Evolutionary conservation across 2,888 invertebrate species (phyloP).

Genomic region (Slavum lentiscoides): DNA sequence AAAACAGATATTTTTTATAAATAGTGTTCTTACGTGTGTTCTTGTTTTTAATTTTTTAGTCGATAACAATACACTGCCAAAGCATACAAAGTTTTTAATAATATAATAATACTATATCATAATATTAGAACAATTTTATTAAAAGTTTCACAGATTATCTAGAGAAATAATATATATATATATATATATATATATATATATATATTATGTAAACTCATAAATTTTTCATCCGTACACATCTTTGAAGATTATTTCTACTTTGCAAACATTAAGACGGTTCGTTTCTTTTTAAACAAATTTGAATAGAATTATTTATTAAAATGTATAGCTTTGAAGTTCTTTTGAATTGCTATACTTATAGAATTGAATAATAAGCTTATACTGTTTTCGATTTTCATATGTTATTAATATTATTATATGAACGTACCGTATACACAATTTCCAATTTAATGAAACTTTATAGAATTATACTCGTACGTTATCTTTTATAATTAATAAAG

Average conservation of each 20-base stretch:
- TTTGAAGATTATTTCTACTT: neutral
- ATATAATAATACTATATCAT: conserved; percentile 4
- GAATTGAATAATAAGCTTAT: neutral
- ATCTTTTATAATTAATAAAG: no score
- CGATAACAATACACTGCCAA: neutral
- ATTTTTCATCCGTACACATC: neutral
- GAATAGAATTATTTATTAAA: no score
- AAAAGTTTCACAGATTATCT: conserved; percentile 14
- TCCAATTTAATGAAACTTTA: no score
- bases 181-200: no score
- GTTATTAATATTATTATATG: no score
- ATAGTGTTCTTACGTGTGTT: neutral
- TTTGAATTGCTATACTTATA: no score
- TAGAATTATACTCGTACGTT: no score
- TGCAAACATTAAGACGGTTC: neutral
- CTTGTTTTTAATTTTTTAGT: neutral
- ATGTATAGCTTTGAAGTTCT: no score
- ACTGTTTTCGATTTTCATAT: neutral
- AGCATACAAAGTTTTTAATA: conserved; percentile 13
- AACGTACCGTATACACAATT: no score
- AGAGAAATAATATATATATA: neutral
- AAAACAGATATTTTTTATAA: neutral
- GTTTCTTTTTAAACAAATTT: no score
- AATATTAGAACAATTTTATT: neutral
- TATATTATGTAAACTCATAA: neutral